phyloP scores from a whole-genome alignment of 2,113 vertebrate species.

The Varanus komodoensis region DNA sequence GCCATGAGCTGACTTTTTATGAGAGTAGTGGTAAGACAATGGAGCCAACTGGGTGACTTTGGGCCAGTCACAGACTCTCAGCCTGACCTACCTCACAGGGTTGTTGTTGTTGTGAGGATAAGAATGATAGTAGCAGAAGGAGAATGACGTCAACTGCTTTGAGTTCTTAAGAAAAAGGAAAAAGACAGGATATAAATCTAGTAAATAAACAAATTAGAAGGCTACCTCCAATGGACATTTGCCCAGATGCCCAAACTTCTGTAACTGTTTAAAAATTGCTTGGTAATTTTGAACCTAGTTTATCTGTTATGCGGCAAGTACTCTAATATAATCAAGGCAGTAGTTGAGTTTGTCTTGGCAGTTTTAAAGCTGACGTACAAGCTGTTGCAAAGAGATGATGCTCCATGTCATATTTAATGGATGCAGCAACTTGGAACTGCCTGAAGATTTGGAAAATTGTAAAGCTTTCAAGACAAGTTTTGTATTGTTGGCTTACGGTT shows the following conservation, averaged over 20 bases:
- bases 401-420: not conserved
- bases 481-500: not conserved
- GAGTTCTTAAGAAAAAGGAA: too few species aligned
- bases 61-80: too few species aligned
- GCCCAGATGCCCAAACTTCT: not conserved
- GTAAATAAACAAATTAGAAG: not conserved
- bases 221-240: not conserved
- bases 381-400: not conserved
- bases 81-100: too few species aligned
- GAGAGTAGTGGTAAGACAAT: not conserved
- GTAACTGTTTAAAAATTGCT: not conserved
- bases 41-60: too few species aligned
- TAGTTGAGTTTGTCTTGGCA: not conserved
- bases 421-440: not conserved
- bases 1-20: not conserved
- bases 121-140: too few species aligned
- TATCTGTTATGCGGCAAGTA: not conserved
- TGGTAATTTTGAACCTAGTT: too few species aligned
- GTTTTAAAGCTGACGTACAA: not conserved
- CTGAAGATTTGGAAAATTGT: not conserved
- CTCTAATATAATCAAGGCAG: not conserved
- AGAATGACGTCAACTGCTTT: too few species aligned
- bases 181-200: too few species aligned
- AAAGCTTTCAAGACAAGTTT: not conserved
- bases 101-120: too few species aligned